Percentiles rank a stretch among this genome's conserved stretches.
Conservation (phyloP, 53 echinoderm and acorn worm genomes). For the Echinometra lucunter region DNA sequence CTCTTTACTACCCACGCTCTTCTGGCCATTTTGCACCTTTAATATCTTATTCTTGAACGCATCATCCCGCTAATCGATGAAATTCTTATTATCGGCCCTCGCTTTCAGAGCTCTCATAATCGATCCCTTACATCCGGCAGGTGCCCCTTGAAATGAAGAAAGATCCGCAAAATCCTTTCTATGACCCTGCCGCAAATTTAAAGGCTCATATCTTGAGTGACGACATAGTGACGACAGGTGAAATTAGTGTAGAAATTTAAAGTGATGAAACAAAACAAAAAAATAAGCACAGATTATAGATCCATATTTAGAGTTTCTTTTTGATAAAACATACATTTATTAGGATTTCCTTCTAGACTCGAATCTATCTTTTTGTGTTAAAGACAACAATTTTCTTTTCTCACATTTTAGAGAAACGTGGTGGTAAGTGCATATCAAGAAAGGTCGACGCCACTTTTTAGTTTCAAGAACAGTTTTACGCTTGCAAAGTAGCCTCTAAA, state of each 20-base stretch:
- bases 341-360: too few relatives aligned
- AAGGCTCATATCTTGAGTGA: background rate
- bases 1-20: too few relatives aligned
- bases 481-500: background rate
- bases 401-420: background rate
- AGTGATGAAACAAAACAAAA: background rate
- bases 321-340: too few relatives aligned
- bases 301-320: too few relatives aligned
- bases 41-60: background rate
- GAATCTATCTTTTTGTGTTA: too few relatives aligned
- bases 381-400: too few relatives aligned
- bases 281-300: too few relatives aligned
- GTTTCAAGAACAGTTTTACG: background rate
- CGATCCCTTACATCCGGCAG: constrained; percentile 48
- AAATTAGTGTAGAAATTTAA: background rate
- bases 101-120: constrained; percentile 20
- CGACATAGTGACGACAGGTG: background rate
- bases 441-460: background rate
- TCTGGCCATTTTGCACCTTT: background rate
- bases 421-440: background rate
- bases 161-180: constrained; percentile 1
- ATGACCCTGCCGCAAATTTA: background rate
- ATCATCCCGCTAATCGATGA: constrained; percentile 3
- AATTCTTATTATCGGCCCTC: constrained; percentile 24
- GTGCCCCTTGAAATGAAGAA: constrained; percentile 17